Evolutionary conservation across 2,888 invertebrate genomes (phyloP).

Genomic region (Byasa hedistus): DNA sequence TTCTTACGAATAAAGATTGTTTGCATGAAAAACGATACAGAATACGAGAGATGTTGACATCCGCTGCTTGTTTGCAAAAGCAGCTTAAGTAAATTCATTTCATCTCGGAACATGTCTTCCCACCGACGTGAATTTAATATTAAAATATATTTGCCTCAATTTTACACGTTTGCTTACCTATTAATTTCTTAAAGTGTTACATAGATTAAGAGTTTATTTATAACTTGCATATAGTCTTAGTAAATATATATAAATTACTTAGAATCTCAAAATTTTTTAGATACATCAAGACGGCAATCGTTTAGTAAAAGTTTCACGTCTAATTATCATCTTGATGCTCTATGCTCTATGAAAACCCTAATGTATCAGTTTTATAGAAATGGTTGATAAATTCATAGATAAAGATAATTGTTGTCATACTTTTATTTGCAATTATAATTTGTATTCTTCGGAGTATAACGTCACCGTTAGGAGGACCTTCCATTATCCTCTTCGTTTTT

Average conservation of each 20-base stretch:
- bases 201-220: no score
- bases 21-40: background rate
- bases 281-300: no score
- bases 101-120: background rate
- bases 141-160: background rate
- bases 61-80: background rate
- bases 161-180: background rate
- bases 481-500: slow-evolving; percentile 13
- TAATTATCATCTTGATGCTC: no score
- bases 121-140: background rate
- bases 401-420: no score
- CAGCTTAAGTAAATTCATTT: background rate
- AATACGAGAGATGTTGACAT: background rate
- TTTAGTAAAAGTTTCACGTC: no score
- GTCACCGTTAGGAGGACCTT: background rate
- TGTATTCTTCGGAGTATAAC: background rate
- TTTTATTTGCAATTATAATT: no score
- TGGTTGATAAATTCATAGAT: no score
- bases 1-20: background rate
- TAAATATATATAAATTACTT: no score
- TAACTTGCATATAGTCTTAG: no score
- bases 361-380: no score
- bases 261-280: no score
- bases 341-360: no score
- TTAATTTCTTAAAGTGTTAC: background rate